phyloP scores from a whole-genome alignment of 2,113 vertebrate genomes.

The Myotis lucifugus region DNA sequence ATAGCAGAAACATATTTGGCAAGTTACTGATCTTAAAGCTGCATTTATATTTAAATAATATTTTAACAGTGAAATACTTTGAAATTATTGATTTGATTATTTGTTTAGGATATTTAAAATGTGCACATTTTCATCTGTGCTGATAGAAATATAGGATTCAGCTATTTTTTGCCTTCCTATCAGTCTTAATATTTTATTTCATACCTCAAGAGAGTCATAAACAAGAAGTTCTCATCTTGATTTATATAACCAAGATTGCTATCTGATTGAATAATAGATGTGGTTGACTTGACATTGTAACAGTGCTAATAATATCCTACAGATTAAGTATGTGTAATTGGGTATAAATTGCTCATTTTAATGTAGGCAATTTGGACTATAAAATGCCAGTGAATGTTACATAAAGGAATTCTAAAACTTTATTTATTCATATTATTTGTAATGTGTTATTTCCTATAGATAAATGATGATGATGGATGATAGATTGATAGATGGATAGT shows the following conservation, averaged over 20 bases:
- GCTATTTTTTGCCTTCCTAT: neutral
- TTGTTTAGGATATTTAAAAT: neutral
- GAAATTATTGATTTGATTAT: neutral
- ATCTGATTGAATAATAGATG: neutral
- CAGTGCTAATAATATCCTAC: neutral
- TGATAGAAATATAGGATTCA: neutral
- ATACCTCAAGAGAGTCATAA: neutral
- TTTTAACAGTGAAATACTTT: neutral
- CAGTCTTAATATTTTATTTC: neutral
- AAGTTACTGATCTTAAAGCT: neutral
- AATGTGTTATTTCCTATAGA: neutral
- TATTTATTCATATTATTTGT: neutral
- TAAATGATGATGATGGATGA: neutral
- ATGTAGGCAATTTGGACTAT: neutral
- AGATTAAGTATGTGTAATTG: neutral
- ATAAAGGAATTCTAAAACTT: neutral
- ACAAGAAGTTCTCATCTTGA: neutral
- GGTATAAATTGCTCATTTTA: neutral
- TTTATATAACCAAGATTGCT: neutral
- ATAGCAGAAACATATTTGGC: neutral
- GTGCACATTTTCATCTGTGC: neutral
- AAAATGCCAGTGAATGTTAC: neutral
- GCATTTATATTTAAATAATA: neutral
- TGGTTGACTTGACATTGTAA: neutral
- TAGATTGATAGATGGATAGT: neutral